Conservation (phyloP, 2,888 invertebrate genomes). For the Keiferia lycopersicella region DNA sequence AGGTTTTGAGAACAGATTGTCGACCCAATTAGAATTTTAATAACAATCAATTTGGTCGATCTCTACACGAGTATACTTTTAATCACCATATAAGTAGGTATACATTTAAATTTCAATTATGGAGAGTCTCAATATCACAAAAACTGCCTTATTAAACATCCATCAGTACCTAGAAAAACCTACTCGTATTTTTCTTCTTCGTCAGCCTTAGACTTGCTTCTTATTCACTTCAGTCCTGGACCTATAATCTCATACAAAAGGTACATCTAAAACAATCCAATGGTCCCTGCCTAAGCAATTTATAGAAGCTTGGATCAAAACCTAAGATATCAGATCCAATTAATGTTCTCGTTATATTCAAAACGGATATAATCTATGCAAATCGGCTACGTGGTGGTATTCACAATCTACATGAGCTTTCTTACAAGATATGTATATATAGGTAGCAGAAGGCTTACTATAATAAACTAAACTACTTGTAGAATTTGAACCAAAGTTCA, state of each 20-base stretch:
- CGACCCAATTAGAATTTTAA: background rate
- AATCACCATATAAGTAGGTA: too few species aligned
- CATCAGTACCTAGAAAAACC: background rate
- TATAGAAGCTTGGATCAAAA: constrained; percentile 15
- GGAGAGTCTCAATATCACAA: background rate
- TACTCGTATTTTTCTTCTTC: too few species aligned
- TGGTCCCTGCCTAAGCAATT: background rate
- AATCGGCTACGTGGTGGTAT: constrained; percentile 44
- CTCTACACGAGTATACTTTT: too few species aligned
- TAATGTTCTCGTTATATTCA: constrained; percentile 19
- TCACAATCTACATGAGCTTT: background rate
- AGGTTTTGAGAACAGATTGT: background rate
- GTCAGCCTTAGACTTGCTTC: too few species aligned
- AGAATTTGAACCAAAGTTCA: background rate
- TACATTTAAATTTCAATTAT: too few species aligned
- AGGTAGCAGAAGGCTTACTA: background rate
- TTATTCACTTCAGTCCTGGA: too few species aligned
- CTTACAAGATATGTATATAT: background rate
- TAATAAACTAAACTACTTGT: background rate
- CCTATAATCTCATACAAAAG: background rate
- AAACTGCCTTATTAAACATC: background rate
- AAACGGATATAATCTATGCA: constrained; percentile 49
- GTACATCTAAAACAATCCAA: background rate
- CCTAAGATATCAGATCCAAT: constrained; percentile 9
- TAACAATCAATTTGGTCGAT: too few species aligned